Conservation (phyloP, 2,888 invertebrate species). For the Trachelus stipa region DNA sequence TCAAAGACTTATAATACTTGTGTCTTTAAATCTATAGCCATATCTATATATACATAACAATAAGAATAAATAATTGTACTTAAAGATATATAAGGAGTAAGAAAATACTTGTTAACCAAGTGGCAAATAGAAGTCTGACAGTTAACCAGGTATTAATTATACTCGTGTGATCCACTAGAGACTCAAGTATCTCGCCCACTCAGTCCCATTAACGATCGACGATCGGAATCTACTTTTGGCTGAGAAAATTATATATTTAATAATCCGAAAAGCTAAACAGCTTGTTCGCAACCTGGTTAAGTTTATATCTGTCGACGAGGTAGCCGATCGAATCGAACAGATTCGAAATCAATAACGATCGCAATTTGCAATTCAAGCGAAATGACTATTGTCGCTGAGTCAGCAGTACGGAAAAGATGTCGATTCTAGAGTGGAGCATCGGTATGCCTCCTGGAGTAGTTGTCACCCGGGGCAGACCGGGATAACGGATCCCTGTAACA, state of each 20-base stretch:
- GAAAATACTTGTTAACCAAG: not conserved
- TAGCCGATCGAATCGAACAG: not conserved
- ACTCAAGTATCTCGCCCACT: not conserved
- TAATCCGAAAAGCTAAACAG: not conserved
- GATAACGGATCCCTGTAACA: not conserved
- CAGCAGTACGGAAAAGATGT: not conserved
- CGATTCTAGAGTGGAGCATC: not conserved
- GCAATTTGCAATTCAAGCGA: not conserved
- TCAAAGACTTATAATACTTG: not conserved
- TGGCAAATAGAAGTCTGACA: constrained; percentile 38
- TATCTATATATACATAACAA: not conserved
- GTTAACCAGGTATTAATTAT: constrained; percentile 28
- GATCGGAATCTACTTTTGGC: not conserved
- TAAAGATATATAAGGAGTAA: not conserved
- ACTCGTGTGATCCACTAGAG: not conserved
- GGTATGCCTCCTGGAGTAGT: not conserved
- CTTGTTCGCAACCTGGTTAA: not conserved
- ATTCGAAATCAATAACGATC: not conserved
- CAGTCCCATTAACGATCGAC: not conserved
- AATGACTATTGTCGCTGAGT: not conserved
- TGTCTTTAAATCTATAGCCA: not conserved
- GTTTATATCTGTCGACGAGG: not conserved
- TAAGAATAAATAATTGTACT: not conserved
- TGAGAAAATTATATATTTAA: not conserved
- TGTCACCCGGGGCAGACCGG: not conserved